Base-by-base conservation (phyloP, 1,140 invertebrate species). In the Kradibia gibbosae region DNA sequence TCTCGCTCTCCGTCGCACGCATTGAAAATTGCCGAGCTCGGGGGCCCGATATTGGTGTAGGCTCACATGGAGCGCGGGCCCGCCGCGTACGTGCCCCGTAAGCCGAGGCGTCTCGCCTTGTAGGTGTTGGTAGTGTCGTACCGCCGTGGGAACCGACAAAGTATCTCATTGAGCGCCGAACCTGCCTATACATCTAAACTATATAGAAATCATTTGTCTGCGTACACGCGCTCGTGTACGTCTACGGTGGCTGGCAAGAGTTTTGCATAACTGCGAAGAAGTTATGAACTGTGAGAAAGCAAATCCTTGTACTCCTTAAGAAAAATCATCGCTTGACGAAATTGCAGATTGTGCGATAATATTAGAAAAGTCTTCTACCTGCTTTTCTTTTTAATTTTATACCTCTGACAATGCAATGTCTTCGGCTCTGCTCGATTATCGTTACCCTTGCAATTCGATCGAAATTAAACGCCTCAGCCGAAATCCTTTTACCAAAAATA, bases 111-210 rank as follows among this genome's bases (percentile, higher is more conserved):
- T 73, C 11, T 53, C 62, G 65, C 53, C 70, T 73, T 34, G 81
- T 82, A 50, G 77, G 81, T 79, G 72, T 80, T 79, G 75, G 79
- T 82, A 65, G 77, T 82, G 81, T 82, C 81, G 81, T 79, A 77
- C 10, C n/a, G 48, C 77, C 81, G 81, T 82, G 81, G 77, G 81
- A 82, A 82, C 75, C 81, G 72, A 60, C 76, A 78, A 60, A 74
- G 77, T 79, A 79, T 76, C 71, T 79, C 48, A 79, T 82, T 82
- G 81, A 82, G 62, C 74, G 65, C 74, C 80, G 65, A 77, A 77
- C 62, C 80, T 42, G 39, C 72, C 72, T 78, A 73, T 77, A 39
- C 11, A 3, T 45, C 7, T 36, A 28, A n/a, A 53, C 62, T 48
- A 60, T 48, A 72, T 72, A 72, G 20, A 72, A 45, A 39, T 34